Base-by-base conservation (phyloP, 2,113 vertebrate genomes). In the Scortum barcoo region DNA sequence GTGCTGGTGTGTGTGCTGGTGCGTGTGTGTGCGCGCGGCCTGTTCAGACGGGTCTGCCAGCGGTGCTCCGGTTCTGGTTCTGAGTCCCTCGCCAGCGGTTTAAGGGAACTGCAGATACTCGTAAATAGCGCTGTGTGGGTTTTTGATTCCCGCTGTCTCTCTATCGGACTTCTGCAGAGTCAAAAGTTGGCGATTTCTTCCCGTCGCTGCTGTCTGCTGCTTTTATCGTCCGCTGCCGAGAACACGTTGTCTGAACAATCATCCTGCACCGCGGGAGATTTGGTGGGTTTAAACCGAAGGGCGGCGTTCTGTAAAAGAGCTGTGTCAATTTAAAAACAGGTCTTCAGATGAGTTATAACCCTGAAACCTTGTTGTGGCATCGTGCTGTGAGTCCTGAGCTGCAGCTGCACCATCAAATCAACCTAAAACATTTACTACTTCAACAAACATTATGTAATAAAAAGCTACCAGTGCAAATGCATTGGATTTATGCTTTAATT, bases 61-160 rank as follows among this genome's bases (percentile, higher is more conserved):
- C 17, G 1, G 66, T 70, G 66, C 58, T 77, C 70, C 60, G 57
- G 75, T 72, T 87, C 53, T 30, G 60, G 80, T 44, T 86, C 40
- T 11, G 50, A 56, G n/a, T n/a, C n/a, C n/a, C n/a, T n/a, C n/a
- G 76, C 78, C 81, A 78, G 79, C 66, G 85, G 85, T 91, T 91
- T 84, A 57, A 73, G 66, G 50, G 66, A 80, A 86, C 36, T 78
- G 70, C 44, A 80, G 80, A 87, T 76, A 38, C 50, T 79, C 57
- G 4, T 65, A 89, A 89, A 86, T 72, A 89, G 53, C 4, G 17
- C 78, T 53, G 33, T 81, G 88, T 77, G 85, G 77, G 65, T 90
- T 90, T 79, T 79, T 65, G 44, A 66, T 86, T 81, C 74, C 72
- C 54, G 53, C 75, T 67, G 72, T 78, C 58, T 87, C 50, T 78